These are phyloP conservation scores for Amphibalanus amphitrite DNA, from an alignment of 1,140 invertebrate species.

Conservation along the genomic window DNA sequence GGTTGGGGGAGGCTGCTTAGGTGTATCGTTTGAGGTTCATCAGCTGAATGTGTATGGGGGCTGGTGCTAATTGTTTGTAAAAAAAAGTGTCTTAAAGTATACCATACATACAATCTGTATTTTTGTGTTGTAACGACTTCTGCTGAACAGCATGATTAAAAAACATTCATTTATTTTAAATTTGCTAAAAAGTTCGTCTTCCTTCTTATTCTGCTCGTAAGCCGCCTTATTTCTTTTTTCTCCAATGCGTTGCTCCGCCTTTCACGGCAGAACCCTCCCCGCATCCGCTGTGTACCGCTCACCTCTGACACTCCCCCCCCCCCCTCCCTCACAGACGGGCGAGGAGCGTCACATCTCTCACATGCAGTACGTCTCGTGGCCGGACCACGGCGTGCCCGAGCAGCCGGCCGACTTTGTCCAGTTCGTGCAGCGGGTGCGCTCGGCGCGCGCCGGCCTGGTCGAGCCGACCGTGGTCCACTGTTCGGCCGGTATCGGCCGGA, in stretches of 20 bases:
- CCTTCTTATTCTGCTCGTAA: too few relatives aligned
- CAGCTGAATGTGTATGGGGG: too few relatives aligned
- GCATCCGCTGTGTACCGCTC: not conserved
- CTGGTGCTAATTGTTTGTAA: too few relatives aligned
- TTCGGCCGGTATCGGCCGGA: slow-evolving; percentile 89
- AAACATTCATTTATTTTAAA: too few relatives aligned
- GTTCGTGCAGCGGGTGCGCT: slow-evolving; percentile 64
- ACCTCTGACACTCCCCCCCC: not conserved
- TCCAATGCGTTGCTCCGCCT: too few relatives aligned
- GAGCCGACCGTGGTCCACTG: slow-evolving; percentile 42
- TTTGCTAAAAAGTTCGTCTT: too few relatives aligned
- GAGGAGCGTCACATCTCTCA: slow-evolving; percentile 59
- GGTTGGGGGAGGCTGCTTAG: too few relatives aligned
- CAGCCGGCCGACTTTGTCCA: slow-evolving; percentile 75
- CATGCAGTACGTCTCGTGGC: slow-evolving; percentile 90
- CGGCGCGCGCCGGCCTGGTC: slow-evolving; percentile 35
- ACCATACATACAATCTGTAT: too few relatives aligned
- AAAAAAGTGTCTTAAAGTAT: too few relatives aligned
- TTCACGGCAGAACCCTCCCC: slow-evolving; percentile 5
- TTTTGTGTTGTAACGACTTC: too few relatives aligned
- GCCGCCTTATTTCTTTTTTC: slow-evolving; percentile 8
- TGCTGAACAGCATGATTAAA: too few relatives aligned
- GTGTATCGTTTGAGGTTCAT: too few relatives aligned
- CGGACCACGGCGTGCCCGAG: slow-evolving; percentile 93
- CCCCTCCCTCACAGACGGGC: slow-evolving; percentile 29